Base-by-base conservation (phyloP, 2,888 invertebrate species). In the Dolichomitus sp. region DNA sequence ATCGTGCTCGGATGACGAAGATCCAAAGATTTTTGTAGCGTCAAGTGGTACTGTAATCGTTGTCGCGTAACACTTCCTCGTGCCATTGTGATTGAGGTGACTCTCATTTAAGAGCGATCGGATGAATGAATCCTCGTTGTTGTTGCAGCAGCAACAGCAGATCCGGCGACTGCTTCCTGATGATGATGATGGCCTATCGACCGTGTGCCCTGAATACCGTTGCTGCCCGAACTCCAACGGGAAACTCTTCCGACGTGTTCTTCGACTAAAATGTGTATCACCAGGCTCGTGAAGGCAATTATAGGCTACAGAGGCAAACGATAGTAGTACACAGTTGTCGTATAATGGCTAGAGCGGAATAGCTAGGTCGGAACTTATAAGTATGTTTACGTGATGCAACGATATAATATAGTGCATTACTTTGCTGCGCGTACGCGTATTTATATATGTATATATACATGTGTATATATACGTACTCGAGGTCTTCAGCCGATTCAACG, bases 241-340 rank as follows among this genome's bases (percentile, higher is more conserved):
- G 48, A 61, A 73, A 73, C 73, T 61, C 48, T 61, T 50, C 4
- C 73, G 61, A n/a, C 61, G 73, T 33, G 59, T 45, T 61, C 9
- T 30, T 33, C 48, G 61, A 50, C 61, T 73, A 11, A 50, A 54
- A 68, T 30, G 45, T 59, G 45, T 33, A 30, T 59, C 30, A 72
- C 33, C 27, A n/a, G 40, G 12, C 65, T 12, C 27, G 42, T 42
- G 14, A 23, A 40, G 45, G 12, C 17, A 27, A 23, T 45, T 65
- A 45, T 45, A 23, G 0, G 42, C 42, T 27, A 63, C 23, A 12
- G 23, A n/a, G 52, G 23, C 9, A 59, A 30, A 59, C 33, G 57
- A 30, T 30, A 57, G 57, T 57, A 12, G 27, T 11, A 52, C 19
- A 45, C 42, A 42, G 12, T 19, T n/a, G 37, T 33, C 30, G 23